These are phyloP conservation scores for Protonemura montana DNA, from an alignment of 2,888 invertebrate species.

Conservation along the genomic window DNA sequence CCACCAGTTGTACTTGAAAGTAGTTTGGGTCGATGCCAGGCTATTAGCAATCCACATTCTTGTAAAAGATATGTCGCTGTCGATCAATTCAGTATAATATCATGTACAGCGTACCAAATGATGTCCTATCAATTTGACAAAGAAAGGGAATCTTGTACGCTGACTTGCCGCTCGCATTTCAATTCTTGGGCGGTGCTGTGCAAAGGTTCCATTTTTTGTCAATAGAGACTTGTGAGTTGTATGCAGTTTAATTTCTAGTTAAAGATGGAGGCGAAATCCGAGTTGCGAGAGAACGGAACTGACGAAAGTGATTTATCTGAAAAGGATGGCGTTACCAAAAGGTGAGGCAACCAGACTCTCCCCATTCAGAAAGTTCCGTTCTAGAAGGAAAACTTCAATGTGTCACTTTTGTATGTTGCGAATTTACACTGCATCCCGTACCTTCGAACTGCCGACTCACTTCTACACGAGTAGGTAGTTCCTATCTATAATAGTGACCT, in stretches of 20 bases:
- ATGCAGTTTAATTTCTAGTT: not conserved
- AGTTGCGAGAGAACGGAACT: constrained; percentile 60
- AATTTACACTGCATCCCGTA: not conserved
- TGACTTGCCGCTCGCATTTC: not conserved
- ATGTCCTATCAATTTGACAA: no score
- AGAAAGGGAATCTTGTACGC: not conserved
- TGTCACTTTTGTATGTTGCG: not conserved
- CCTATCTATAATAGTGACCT: no score
- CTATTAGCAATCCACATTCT: no score
- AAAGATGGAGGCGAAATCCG: constrained; percentile 61
- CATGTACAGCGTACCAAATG: no score
- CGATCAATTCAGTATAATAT: no score
- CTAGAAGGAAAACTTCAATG: not conserved
- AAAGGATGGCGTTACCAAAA: constrained; percentile 61
- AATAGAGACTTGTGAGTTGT: not conserved
- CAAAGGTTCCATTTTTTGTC: not conserved
- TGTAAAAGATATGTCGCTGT: no score
- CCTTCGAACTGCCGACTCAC: constrained; percentile 40
- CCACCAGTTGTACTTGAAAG: no score
- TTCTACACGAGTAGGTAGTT: constrained; percentile 29
- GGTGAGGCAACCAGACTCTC: constrained; percentile 56
- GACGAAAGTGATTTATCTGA: constrained; percentile 62
- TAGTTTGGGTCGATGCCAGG: no score
- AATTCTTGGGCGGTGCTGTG: not conserved
- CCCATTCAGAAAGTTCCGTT: constrained; percentile 13